Percentiles rank a stretch among this genome's conserved stretches.
These are phyloP conservation scores for Lepidochitona cinerea DNA, from an alignment of 2,888 invertebrate species.

Conservation along the genomic window DNA sequence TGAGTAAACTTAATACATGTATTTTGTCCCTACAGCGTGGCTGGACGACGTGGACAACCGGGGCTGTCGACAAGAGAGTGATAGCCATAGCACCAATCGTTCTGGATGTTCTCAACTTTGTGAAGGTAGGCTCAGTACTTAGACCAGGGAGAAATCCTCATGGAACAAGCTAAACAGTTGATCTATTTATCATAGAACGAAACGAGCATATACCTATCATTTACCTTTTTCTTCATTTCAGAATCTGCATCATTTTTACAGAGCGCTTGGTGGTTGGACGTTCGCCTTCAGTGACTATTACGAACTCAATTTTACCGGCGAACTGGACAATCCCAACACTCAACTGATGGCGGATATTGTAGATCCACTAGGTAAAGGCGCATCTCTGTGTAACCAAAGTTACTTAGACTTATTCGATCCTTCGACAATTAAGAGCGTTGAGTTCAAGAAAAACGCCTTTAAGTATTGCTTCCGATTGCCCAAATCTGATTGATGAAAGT, in stretches of 20 bases:
- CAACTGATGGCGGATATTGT: constrained; percentile 49
- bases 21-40: constrained; percentile 50
- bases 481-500: too few species aligned
- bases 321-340: constrained; percentile 45
- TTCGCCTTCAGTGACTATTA: constrained; percentile 61
- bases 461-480: too few species aligned
- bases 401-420: too few species aligned
- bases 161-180: too few species aligned
- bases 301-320: constrained; percentile 46
- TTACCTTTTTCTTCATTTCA: constrained; percentile 16
- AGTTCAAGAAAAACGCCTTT: too few species aligned
- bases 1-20: too few species aligned
- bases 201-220: neutral
- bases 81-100: constrained; percentile 58
- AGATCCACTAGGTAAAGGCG: constrained; percentile 46
- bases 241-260: constrained; percentile 59
- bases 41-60: constrained; percentile 64
- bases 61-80: constrained; percentile 60
- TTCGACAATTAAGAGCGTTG: too few species aligned
- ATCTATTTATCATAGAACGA: too few species aligned
- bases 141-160: neutral
- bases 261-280: constrained; percentile 62
- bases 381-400: too few species aligned
- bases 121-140: constrained; percentile 31
- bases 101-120: constrained; percentile 59